These are phyloP conservation scores for Saccostrea echinata DNA, from an alignment of 1,140 invertebrate species.

Conservation along the genomic window DNA sequence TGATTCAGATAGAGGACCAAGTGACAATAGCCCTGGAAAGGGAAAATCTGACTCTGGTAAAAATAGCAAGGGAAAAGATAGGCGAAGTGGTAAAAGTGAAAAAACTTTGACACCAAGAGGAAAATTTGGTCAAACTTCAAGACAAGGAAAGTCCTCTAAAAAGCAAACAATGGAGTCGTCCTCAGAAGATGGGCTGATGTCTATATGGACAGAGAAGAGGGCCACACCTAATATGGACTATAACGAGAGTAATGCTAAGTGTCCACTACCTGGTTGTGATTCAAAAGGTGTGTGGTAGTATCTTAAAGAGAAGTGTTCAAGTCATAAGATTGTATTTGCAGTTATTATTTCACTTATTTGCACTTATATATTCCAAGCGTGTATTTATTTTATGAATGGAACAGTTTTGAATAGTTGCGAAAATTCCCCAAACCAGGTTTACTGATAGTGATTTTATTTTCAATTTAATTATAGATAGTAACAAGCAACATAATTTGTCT, in stretches of 20 bases:
- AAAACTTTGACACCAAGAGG: slow-evolving; percentile 38
- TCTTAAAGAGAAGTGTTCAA: no score
- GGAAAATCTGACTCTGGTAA: slow-evolving; percentile 6
- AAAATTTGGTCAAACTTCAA: slow-evolving; percentile 22
- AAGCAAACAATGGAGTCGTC: slow-evolving; percentile 49
- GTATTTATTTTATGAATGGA: no score
- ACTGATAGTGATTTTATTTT: no score
- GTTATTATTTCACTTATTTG: no score
- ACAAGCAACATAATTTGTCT: no score
- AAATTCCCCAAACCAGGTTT: no score
- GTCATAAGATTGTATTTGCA: no score
- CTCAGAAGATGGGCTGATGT: slow-evolving; percentile 52
- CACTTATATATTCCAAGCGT: no score
- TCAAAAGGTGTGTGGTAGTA: slow-evolving; percentile 81
- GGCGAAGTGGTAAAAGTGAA: slow-evolving; percentile 28
- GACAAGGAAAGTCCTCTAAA: slow-evolving; percentile 46
- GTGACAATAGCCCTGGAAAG: slow-evolving; percentile 26
- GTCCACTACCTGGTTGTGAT: slow-evolving; percentile 93
- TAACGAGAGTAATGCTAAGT: slow-evolving; percentile 81
- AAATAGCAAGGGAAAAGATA: slow-evolving; percentile 38
- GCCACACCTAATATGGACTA: slow-evolving; percentile 73
- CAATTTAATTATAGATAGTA: no score
- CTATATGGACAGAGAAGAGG: slow-evolving; percentile 71
- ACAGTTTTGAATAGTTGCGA: no score
- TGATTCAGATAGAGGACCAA: slow-evolving; percentile 17